Evolutionary conservation across 2,888 invertebrate species (phyloP), one percentile per base, ranked within the genome.

Genomic region (Allygus modestus): DNA sequence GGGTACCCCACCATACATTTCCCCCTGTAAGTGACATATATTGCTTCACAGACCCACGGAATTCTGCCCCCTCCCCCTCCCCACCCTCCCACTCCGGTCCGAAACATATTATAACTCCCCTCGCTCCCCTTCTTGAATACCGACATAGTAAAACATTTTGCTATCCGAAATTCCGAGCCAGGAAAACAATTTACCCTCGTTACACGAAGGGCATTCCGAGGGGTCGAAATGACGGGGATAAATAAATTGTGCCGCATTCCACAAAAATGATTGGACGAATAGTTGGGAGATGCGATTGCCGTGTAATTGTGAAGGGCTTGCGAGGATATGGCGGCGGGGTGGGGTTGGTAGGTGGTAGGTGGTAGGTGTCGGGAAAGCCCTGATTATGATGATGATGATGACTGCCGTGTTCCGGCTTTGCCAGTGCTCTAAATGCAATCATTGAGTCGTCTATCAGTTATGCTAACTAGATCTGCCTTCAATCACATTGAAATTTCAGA

Each of bases 21-120:
- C 84, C 81, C 43, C 81, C 85, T 86, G 84, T 84, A 86, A 86
- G 85, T 86, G 86, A 86, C 86, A 86, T 85, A 85, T 86, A 86
- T 86, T 86, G 84, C 86, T 83, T 81, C 75, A 31, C 79, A 84
- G 86, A 84, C 77, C 86, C 85, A 86, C 86, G 86, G 87, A 87
- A 86, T 84, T 85, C 86, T 37, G 79, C 84, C 86, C 83, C 85
- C 85, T 83, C 82, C 86, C 37, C 82, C 85, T 75, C 84, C 86
- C 83, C 85, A 85, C 83, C 82, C 86, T 43, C 82, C 85, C 79
- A 85, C 86, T 86, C 81, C 85, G 61, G 82, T 73, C 85, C 85
- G 69, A 81, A 73, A 82, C 81, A 81, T 85, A 85, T 83, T 85
- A 84, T 84, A 84, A 81, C 84, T 84, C 73, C 83, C 83, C 69